Evolutionary conservation across 2,888 invertebrate genomes (phyloP), one percentile per base, ranked within the genome.

Genomic region (Agrotis ipsilon): DNA sequence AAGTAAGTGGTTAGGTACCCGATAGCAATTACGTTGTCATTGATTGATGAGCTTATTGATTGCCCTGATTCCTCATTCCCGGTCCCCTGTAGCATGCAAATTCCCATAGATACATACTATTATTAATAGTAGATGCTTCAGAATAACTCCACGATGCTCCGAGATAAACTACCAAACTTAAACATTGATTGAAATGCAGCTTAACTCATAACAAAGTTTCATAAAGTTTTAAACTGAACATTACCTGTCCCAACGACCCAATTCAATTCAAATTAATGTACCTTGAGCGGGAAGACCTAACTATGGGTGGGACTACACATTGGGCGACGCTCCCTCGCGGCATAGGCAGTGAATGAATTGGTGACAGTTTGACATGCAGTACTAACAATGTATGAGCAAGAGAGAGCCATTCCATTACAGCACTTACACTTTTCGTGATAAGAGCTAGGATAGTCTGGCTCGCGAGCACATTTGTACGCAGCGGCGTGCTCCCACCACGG

Each of bases 401-500:
- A 58, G 3, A n/a, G 24, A 45, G 32, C 14, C 39, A 49, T 71
- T 75, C 54, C 9, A 82, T 68, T 82, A 66, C 82, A 43, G 39
- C 18, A 5, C 57, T 51, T 81, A 70, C 63, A 5, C 0, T 1
- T 5, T 13, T 16, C 0, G 11, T 0, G 3, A 2, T 81, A 84
- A 71, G 74, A 76, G 54, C 64, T 63, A 77, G 32, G 55, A 49
- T 51, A 61, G 19, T 27, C 11, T 39, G 45, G 13, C n/a, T 46
- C 11, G 46, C 60, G 61, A 68, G 43, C 58, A 71, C 60, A 58
- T 75, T 75, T 65, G 79, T 83, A 87, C 83, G 86, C 86, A 85
- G 84, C 80, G 80, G 75, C 75, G 79, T 80, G 86, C 92, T 92
- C 94, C 93, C 94, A 89, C 92, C 93, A 92, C 91, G 21, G 83